Conservation (phyloP, 2,888 invertebrate genomes). For the Dyspetes luteomarginatus region DNA sequence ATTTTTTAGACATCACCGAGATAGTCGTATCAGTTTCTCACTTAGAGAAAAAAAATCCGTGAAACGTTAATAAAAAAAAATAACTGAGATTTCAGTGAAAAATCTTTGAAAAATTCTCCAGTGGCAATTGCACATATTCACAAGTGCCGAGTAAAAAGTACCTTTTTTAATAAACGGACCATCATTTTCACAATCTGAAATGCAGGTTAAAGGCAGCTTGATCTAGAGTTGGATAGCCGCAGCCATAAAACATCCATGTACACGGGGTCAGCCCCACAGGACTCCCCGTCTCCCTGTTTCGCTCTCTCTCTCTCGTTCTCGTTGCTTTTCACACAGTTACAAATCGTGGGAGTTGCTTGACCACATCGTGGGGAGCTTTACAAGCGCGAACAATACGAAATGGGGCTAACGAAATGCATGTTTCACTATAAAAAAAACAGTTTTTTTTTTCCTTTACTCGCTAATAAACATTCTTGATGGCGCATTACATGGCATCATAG, state of each 20-base stretch:
- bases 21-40: background rate
- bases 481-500: slow-evolving; percentile 2
- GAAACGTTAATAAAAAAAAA: slow-evolving; percentile 3
- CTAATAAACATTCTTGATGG: slow-evolving; percentile 43
- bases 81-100: slow-evolving; percentile 1
- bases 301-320: slow-evolving; percentile 44
- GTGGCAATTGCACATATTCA: slow-evolving; percentile 13
- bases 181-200: slow-evolving; percentile 46
- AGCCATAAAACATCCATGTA: slow-evolving; percentile 65
- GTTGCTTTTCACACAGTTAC: slow-evolving; percentile 65
- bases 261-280: slow-evolving; percentile 55
- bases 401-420: slow-evolving; percentile 62
- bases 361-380: slow-evolving; percentile 30
- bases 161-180: slow-evolving; percentile 1
- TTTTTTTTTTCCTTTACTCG: slow-evolving; percentile 8
- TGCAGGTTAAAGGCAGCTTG: slow-evolving; percentile 51
- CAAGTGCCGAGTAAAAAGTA: background rate
- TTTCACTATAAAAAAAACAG: slow-evolving; percentile 12
- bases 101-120: slow-evolving; percentile 14
- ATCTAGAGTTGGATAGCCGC: slow-evolving; percentile 62
- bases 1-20: background rate
- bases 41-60: background rate
- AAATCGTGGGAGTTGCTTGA: slow-evolving; percentile 34
- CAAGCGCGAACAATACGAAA: slow-evolving; percentile 45
- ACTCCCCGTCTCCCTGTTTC: slow-evolving; percentile 26